A percentile compares a stretch with the other conserved stretches of the same genome.
phyloP scores from a whole-genome alignment of 1,140 invertebrate species.

The Camponotus floridanus region DNA sequence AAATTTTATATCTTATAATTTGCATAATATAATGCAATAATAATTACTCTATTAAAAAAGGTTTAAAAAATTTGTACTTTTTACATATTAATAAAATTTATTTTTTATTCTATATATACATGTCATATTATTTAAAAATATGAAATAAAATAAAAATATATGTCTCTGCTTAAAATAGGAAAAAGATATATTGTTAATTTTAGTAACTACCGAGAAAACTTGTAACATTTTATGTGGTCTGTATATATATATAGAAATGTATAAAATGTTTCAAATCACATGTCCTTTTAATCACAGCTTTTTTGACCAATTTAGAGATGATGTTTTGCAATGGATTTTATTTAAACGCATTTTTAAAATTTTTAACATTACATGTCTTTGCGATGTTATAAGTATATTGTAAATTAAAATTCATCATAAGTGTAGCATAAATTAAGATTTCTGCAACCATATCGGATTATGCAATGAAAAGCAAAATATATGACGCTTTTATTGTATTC shows the following conservation, averaged over 20 bases:
- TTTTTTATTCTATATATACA: background rate
- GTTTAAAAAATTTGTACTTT: no score
- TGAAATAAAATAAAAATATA: no score
- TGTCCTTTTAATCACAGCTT: slow-evolving; percentile 7
- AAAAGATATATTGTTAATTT: no score
- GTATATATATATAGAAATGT: background rate
- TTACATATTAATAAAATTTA: no score
- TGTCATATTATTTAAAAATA: background rate
- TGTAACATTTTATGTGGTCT: background rate
- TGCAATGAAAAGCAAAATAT: background rate
- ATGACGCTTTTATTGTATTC: no score
- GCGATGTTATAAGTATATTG: background rate
- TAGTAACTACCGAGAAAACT: background rate
- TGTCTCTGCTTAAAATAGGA: no score
- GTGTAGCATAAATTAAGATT: background rate
- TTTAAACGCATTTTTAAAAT: background rate
- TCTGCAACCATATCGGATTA: slow-evolving; percentile 4
- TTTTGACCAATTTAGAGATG: background rate
- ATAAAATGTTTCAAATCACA: background rate
- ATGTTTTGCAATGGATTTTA: background rate
- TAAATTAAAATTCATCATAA: background rate
- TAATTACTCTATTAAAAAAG: no score
- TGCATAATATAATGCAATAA: no score
- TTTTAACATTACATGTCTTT: background rate
- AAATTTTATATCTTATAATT: no score